Evolutionary conservation across 1,140 invertebrate genomes (phyloP), one percentile per base, ranked within the genome.

Genomic region (Drosophila chauvacae): DNA sequence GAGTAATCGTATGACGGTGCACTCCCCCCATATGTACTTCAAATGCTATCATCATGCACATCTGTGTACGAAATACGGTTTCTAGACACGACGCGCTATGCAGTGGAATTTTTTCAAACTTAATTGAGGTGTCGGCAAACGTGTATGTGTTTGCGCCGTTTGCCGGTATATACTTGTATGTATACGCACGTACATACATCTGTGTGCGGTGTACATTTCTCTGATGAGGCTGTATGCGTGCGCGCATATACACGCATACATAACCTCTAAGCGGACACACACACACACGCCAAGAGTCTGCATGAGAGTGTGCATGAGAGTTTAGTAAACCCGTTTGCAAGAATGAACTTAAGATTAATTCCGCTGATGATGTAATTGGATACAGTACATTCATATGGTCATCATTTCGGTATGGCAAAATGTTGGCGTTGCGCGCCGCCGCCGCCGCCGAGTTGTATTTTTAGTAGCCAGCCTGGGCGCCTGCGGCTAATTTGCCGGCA

Each of bases 271-370:
- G 28, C 60, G 69, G 61, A 69, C 62, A 53, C 57, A 18, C 48
- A 48, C 63, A 55, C 39, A 58, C 53, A 7, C 28, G 53, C 63
- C 63, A 16, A 7, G 20, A 14, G 20, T 14, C 20, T 23, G n/a
- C n/a, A n/a, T n/a, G n/a, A n/a, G n/a, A n/a, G 20, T 51, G 48
- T 60, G 55, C 61, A 59, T 76, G 70, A 62, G 58, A 81, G 80
- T 77, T 69, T 55, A 62, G 68, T 86, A 85, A 85, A 85, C 81
- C 74, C 74, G 81, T 85, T 85, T 85, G 61, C 64, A 62, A 62
- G 62, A 81, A 85, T 60, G 53, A 81, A 81, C 79, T 69, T 53
- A 66, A 81, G 48, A 77, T 81, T 64, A 75, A 85, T 71, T 78
- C 48, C 51, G 84, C 57, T 51, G 81, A 86, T 85, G 81, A 85